A percentile compares a stretch with the other conserved stretches of the same genome.
phyloP scores from a whole-genome alignment of 2,113 vertebrate species.

The Paracanthobrama guichenoti region DNA sequence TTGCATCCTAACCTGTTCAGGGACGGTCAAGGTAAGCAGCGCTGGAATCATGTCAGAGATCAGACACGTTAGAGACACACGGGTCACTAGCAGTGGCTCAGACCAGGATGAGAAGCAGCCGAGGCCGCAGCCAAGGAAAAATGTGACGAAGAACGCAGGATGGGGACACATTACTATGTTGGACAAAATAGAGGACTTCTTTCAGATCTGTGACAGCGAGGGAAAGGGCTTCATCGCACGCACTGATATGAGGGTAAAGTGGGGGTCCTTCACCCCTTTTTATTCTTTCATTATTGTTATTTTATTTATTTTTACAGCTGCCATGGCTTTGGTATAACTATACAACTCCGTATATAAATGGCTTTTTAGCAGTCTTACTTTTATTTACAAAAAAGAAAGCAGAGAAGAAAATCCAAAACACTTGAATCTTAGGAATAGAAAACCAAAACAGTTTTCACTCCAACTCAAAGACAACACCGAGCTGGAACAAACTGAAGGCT shows the following conservation, averaged over 20 bases:
- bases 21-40: constrained; percentile 12
- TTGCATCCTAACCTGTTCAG: neutral
- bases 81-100: constrained; percentile 3
- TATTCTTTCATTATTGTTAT: too few species aligned
- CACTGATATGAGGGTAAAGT: constrained; percentile 87
- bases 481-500: too few species aligned
- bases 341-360: neutral
- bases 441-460: too few species aligned
- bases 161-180: constrained; percentile 68
- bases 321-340: neutral
- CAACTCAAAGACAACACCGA: too few species aligned
- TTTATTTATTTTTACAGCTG: neutral
- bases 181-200: constrained; percentile 87
- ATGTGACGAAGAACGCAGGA: constrained; percentile 49
- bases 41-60: constrained; percentile 54
- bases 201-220: constrained; percentile 88
- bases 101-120: constrained; percentile 64
- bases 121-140: constrained; percentile 2
- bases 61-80: neutral
- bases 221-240: constrained; percentile 86
- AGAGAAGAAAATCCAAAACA: too few species aligned
- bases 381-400: too few species aligned
- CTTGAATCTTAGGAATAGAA: too few species aligned
- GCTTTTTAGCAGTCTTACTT: too few species aligned
- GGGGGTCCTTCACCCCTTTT: neutral